phyloP scores from a whole-genome alignment of 2,113 vertebrate genomes.

The Ictidomys tridecemlineatus region DNA sequence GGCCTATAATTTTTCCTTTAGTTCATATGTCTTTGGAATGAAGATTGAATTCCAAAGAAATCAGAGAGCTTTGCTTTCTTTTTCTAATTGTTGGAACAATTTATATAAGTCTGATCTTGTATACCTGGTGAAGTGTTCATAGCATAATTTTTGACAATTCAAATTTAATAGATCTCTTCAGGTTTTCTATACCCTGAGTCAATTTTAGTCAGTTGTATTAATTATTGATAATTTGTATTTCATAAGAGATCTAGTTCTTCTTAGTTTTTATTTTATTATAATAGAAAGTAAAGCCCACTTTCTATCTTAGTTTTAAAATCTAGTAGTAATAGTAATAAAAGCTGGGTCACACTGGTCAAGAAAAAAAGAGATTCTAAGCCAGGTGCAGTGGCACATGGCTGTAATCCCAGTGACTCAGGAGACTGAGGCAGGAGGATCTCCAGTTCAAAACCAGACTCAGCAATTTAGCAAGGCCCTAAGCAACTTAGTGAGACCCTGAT shows the following conservation, averaged over 20 bases:
- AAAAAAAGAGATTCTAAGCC: neutral
- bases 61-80: neutral
- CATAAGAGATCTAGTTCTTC: too few species aligned
- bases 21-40: neutral
- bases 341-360: too few species aligned
- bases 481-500: neutral
- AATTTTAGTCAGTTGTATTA: neutral
- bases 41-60: neutral
- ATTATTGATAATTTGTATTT: too few species aligned
- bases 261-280: too few species aligned
- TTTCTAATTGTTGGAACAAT: neutral
- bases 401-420: neutral
- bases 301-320: constrained; percentile 32
- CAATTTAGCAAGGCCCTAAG: neutral
- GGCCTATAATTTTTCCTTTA: neutral
- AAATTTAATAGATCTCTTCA: neutral
- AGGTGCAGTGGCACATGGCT: too few species aligned
- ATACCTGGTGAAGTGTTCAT: constrained; percentile 1
- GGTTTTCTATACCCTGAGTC: neutral
- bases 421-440: neutral
- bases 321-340: neutral
- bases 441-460: neutral
- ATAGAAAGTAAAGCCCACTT: too few species aligned
- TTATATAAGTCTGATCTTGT: neutral
- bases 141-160: neutral